Base-by-base conservation (phyloP, 2,113 vertebrate species). In the Tetrao urogallus region DNA sequence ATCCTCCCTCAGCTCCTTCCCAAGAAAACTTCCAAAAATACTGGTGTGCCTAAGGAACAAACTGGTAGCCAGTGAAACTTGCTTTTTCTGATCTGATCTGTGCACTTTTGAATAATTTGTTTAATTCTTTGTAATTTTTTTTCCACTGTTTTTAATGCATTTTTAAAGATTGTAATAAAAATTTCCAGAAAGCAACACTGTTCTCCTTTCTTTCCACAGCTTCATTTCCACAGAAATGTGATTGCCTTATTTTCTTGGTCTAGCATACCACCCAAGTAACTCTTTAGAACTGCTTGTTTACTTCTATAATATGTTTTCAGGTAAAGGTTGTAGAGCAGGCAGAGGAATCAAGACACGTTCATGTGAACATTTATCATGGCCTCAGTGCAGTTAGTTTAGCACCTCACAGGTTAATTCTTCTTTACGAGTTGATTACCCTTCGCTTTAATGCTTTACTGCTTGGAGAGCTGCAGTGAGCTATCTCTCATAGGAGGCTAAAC, bases 1-100 rank as follows among this genome's bases (percentile, higher is more conserved):
- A 98, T 98, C 50, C 95, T 95, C 25, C 85, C 96, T 4, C 71
- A 81, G 27, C 97, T 98, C 10, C 86, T 98, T 42, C 98, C 97
- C 0, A 98, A 98, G 90, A 98, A 94, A 93, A 85, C 66, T 13
- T 3, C 1, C 12, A 18, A 3, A 66, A 10, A 0, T 56, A 2
- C 9, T 82, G 4, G 1, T 47, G 6, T 16, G 64, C 76, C 43
- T 67, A n/a, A 69, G 47, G 36, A 65, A 2, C 12, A 45, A 13
- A 20, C 11, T 24, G 56, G 22, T 45, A 71, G 57, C 36, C 42
- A 54, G 8, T 92, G 77, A 94, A 76, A 50, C 21, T 30, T 83
- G 60, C 28, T 76, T 71, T 73, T 80, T 17, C 20, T 74, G 8
- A 4, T 66, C 21, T 71, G 27, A 1, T 57, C 32, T 57, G 6